A percentile compares a stretch with the other conserved stretches of the same genome.
These are phyloP conservation scores for Enteromius trimaculatus DNA, from an alignment of 2,797 vertebrate species.

Conservation along the genomic window DNA sequence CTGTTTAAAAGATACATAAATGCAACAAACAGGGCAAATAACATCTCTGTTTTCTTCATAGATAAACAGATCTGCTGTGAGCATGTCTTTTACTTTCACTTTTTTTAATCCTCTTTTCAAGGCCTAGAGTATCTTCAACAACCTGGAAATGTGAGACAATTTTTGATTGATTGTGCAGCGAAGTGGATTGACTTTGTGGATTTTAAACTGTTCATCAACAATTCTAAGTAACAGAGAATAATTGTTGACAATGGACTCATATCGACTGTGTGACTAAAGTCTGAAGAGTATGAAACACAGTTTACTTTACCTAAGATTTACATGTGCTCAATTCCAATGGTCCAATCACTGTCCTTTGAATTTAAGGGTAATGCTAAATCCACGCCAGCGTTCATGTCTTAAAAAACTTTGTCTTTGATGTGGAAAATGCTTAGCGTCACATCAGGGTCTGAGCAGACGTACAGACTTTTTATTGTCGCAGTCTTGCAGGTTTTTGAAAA, in stretches of 20 bases:
- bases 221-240: conserved; percentile 12
- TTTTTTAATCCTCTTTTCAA: conserved; percentile 1
- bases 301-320: conserved; percentile 1
- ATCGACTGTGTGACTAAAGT: background rate
- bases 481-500: too few relatives aligned
- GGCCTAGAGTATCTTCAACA: background rate
- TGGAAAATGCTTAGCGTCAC: too few relatives aligned
- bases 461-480: too few relatives aligned
- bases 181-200: conserved; percentile 18
- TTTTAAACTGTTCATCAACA: conserved; percentile 18
- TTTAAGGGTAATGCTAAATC: background rate
- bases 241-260: background rate
- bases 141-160: conserved; percentile 3
- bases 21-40: background rate
- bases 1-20: conserved; percentile 11
- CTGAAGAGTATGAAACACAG: background rate
- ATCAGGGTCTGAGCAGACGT: too few relatives aligned
- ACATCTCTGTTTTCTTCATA: conserved; percentile 1
- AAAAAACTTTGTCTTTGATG: too few relatives aligned
- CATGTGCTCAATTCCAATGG: background rate
- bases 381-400: too few relatives aligned
- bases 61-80: conserved; percentile 3
- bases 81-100: background rate
- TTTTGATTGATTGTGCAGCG: background rate
- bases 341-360: conserved; percentile 8